Evolutionary conservation across 2,888 invertebrate genomes (phyloP), one percentile per base, ranked within the genome.

Genomic region (Dicycla oo): DNA sequence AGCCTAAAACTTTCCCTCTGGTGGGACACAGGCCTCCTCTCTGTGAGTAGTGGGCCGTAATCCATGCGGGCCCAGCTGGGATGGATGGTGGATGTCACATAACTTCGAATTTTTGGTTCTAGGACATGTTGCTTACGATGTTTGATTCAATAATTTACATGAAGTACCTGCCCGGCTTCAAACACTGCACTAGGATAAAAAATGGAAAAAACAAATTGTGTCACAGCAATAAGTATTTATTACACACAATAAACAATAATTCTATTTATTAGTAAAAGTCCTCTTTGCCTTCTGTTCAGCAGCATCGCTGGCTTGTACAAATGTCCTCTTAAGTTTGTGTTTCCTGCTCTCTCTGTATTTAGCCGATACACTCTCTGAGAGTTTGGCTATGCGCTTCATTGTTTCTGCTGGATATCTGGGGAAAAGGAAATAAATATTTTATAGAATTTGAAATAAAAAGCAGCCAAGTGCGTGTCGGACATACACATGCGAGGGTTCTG

Each of bases 381-480:
- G 91, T 86, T 97, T 97, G 0, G 97, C 97, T 69, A 99, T 97
- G 80, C 97, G 94, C 49, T 96, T 94, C 99, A 99, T 99, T 0
- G 98, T 97, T 75, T 97, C 97, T 49, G 96, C 94, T 0, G 99
- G 98, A 93, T 99, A 99, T 85, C 98, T 98, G 92, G 0, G 3
- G 43, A 26, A 18, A 2, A 8, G 0, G 0, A 60, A 30, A 20
- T 30, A 56, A 10, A 34, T 56, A 53, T 15, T 53, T 26, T 26
- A 3, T 53, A 26, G 18, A 26, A 15, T 8, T 53, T 53, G 3
- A 3, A 7, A 26, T 26, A 15, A 26, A n/a, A 23, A 23, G 23
- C 1, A 0, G 6, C 5, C 23, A 51, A 23, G 23, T 13, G 23
- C 13, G 0, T 1, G 47, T 23, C 6, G 2, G 23, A 23, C 13